These are phyloP conservation scores for Cichladusa arquata DNA, from an alignment of 2,113 vertebrate species.

Conservation along the genomic window DNA sequence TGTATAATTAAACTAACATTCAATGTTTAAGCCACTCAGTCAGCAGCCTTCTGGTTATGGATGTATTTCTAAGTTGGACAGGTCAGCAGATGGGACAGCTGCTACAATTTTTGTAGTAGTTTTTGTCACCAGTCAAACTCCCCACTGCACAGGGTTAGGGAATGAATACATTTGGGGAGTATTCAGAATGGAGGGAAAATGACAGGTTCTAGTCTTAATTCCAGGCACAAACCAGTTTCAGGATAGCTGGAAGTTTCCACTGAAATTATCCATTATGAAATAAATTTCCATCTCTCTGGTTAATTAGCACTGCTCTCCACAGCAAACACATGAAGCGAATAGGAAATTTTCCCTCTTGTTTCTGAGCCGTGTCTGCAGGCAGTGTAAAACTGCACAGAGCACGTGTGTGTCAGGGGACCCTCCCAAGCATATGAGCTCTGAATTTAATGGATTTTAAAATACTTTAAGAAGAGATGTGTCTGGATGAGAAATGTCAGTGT, in stretches of 20 bases:
- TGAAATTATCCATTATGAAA: constrained; percentile 27
- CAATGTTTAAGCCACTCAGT: not conserved
- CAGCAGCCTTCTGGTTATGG: not conserved
- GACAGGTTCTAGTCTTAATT: not conserved
- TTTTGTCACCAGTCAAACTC: not conserved
- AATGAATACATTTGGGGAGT: not conserved
- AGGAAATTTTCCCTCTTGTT: constrained; percentile 21
- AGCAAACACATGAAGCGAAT: not conserved
- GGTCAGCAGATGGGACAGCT: not conserved
- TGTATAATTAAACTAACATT: not conserved
- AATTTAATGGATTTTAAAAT: not conserved
- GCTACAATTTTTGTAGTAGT: not conserved
- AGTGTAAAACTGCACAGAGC: not conserved
- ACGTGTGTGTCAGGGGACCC: not conserved
- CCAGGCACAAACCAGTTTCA: not conserved
- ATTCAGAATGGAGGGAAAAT: not conserved
- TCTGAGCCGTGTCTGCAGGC: not conserved
- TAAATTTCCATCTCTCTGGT: constrained; percentile 21
- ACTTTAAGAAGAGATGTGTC: not conserved
- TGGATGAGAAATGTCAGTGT: not conserved
- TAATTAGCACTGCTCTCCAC: constrained; percentile 12
- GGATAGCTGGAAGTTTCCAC: constrained; percentile 22
- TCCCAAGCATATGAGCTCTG: not conserved
- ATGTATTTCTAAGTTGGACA: not conserved
- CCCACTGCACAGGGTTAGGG: not conserved